Percentiles rank a stretch among this genome's conserved stretches.
These are phyloP conservation scores for Resseliella maxima DNA, from an alignment of 2,888 invertebrate species.

Conservation along the genomic window DNA sequence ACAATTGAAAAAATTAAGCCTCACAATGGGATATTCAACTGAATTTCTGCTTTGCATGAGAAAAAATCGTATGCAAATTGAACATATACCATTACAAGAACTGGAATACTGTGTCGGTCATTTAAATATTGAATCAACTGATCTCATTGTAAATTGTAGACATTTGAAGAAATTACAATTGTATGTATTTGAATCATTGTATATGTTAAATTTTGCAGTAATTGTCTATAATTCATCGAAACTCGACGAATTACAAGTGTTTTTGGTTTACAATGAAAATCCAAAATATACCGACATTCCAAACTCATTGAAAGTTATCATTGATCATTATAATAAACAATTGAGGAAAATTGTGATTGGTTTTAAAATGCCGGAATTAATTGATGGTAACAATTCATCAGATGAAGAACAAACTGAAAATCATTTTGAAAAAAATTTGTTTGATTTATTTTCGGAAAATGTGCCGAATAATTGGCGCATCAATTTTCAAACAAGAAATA, in stretches of 20 bases:
- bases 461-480: background rate
- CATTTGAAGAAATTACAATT: background rate
- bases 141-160: background rate
- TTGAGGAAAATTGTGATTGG: background rate
- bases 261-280: background rate
- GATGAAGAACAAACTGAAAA: background rate
- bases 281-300: background rate
- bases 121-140: background rate
- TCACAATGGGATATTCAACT: background rate
- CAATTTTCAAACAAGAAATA: background rate
- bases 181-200: background rate
- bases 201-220: background rate
- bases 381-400: background rate
- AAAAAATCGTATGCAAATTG: background rate
- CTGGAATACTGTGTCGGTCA: background rate
- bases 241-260: background rate
- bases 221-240: background rate
- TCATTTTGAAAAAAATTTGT: background rate
- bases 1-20: background rate
- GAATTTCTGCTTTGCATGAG: constrained; percentile 2
- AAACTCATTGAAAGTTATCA: background rate
- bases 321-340: background rate
- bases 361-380: background rate
- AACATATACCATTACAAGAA: background rate
- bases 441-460: background rate